Evolutionary conservation across 1,140 invertebrate species (phyloP).

Genomic region (Ditylenchus dipsaci): DNA sequence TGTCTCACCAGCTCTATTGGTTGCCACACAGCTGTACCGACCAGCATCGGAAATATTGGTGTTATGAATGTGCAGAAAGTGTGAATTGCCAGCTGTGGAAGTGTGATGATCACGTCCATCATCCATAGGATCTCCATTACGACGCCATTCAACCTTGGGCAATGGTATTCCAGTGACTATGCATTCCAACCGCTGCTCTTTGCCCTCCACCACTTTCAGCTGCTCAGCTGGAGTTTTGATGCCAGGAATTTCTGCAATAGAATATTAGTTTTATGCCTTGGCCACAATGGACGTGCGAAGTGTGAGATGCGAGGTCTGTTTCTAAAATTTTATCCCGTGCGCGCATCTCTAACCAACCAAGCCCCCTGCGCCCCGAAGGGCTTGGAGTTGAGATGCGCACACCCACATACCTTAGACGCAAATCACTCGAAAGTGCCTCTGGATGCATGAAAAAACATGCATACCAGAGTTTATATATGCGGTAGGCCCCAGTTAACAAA

Average conservation of each 20-base stretch:
- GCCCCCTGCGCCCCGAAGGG: too few relatives aligned
- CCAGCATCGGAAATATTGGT: slow-evolving; percentile 12
- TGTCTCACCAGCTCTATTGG: slow-evolving; percentile 35
- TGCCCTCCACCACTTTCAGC: slow-evolving; percentile 37
- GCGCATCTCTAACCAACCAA: too few relatives aligned
- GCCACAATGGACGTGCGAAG: too few relatives aligned
- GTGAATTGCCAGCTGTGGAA: background rate
- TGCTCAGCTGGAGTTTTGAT: slow-evolving; percentile 1
- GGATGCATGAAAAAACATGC: too few relatives aligned
- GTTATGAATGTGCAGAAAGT: slow-evolving; percentile 28
- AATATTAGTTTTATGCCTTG: background rate
- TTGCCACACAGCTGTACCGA: slow-evolving; percentile 39
- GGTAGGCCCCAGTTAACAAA: too few relatives aligned
- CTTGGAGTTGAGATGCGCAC: too few relatives aligned
- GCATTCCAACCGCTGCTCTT: slow-evolving; percentile 24
- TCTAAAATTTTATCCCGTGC: too few relatives aligned
- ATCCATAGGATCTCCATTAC: background rate
- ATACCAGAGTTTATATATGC: too few relatives aligned
- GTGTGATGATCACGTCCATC: background rate
- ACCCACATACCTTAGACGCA: too few relatives aligned
- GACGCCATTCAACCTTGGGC: slow-evolving; percentile 58
- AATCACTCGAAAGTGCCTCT: too few relatives aligned
- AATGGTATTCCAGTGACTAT: slow-evolving; percentile 40
- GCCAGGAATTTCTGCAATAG: slow-evolving; percentile 35
- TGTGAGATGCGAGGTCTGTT: too few relatives aligned